Conservation (phyloP, 2,797 vertebrate genomes). For the Ispidina picta region DNA sequence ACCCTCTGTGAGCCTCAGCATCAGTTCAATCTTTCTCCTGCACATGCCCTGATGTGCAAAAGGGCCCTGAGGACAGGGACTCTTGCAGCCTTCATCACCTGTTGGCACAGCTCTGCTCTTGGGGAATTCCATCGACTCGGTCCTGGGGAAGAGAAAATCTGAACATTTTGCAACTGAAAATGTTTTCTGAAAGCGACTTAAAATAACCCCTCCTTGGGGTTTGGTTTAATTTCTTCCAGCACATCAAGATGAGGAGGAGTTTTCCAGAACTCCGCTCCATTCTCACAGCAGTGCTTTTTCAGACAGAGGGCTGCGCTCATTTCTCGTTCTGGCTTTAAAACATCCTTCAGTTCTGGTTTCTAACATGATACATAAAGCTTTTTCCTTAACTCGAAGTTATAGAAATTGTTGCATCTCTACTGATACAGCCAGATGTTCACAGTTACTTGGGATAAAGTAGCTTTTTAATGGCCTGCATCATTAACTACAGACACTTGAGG, state of each 20-base stretch:
- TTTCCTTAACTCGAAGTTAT: background rate
- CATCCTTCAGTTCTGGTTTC: background rate
- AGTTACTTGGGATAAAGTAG: conserved; percentile 32
- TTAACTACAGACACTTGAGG: conserved; percentile 46
- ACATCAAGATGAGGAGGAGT: background rate
- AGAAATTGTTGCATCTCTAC: conserved; percentile 1
- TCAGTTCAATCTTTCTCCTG: rapidly evolving
- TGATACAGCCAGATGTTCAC: conserved; percentile 28
- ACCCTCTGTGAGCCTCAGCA: rapidly evolving
- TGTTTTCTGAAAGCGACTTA: background rate
- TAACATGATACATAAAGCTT: background rate
- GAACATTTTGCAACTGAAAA: background rate
- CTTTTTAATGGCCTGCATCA: conserved; percentile 46
- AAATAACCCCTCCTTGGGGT: background rate
- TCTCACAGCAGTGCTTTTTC: background rate
- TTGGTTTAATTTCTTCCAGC: rapidly evolving
- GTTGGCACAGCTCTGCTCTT: background rate
- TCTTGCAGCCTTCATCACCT: background rate
- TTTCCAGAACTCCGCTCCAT: background rate
- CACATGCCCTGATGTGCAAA: rapidly evolving
- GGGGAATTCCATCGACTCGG: rapidly evolving
- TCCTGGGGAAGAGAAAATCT: background rate
- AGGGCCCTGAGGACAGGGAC: too few species aligned
- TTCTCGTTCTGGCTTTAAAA: background rate
- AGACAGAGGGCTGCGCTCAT: background rate